Evolutionary conservation across 2,888 invertebrate genomes (phyloP).

Genomic region (Thecocarcelia acutangulata): DNA sequence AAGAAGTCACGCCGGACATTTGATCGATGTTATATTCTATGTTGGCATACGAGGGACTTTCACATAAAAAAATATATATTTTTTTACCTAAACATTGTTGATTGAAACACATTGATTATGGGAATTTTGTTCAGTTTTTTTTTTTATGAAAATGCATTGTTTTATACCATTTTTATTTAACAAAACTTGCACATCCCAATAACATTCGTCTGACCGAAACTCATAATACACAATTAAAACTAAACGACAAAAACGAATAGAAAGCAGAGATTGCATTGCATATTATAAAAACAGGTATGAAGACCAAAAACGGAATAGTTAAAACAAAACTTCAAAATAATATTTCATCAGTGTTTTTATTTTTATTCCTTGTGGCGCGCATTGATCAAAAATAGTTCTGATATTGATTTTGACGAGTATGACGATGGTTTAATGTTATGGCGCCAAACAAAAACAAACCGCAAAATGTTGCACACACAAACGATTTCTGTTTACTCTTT

Average conservation of each 20-base stretch:
- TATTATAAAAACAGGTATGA: slow-evolving; percentile 20
- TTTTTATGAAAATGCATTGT: too few relatives aligned
- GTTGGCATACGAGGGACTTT: too few relatives aligned
- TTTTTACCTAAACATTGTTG: too few relatives aligned
- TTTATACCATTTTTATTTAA: too few relatives aligned
- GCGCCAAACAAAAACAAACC: slow-evolving; percentile 66
- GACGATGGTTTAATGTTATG: slow-evolving; percentile 58
- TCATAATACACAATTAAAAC: neutral
- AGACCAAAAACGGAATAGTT: slow-evolving; percentile 43
- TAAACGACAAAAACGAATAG: neutral
- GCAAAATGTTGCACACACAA: slow-evolving; percentile 56
- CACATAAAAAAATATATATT: too few relatives aligned
- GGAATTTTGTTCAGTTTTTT: too few relatives aligned
- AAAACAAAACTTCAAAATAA: slow-evolving; percentile 43
- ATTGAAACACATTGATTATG: too few relatives aligned
- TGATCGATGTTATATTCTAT: too few relatives aligned
- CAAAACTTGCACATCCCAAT: too few relatives aligned
- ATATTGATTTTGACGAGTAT: slow-evolving; percentile 32
- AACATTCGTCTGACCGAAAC: too few relatives aligned
- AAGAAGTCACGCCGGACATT: too few relatives aligned
- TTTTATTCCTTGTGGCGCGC: neutral
- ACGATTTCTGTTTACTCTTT: slow-evolving; percentile 32
- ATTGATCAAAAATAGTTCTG: slow-evolving; percentile 20
- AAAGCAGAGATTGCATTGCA: neutral
- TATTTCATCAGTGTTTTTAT: slow-evolving; percentile 36